Base-by-base conservation (phyloP, 2,113 vertebrate genomes). In the Mus spicilegus region DNA sequence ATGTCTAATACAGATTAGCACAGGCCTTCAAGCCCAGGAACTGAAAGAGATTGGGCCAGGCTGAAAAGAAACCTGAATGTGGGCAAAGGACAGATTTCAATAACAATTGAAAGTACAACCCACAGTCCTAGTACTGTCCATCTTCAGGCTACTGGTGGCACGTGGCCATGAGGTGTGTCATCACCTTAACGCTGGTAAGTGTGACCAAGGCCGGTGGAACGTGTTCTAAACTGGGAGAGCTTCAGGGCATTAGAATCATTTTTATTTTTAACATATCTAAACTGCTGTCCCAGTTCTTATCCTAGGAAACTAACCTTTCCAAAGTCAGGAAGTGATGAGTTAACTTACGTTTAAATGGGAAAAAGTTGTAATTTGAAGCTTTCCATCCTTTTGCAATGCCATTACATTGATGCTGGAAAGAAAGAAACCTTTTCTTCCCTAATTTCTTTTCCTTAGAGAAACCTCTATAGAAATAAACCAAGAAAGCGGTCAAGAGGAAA, bases 1-100 rank as follows among this genome's bases (percentile, higher is more conserved):
- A 98, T 98, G 97, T 98, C 97, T 97, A 97, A 98, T 98, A 98
- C 97, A 98, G 97, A 98, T 98, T 98, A 98, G 97, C 97, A 96
- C 97, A 98, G 97, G 97, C 96, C 97, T 97, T 97, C 97, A 97
- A 97, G 96, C 96, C 97, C 97, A 98, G 97, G 97, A 98, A 97
- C 97, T 98, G 97, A 98, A 95, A 97, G 97, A 98, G 95, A 98
- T 98, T 98, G 97, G 97, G 97, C 97, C 97, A 97, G 97, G 97
- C 97, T 98, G 97, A 97, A 97, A 95, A 97, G 97, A 97, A 96
- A 97, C 97, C 97, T 49, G 97, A 97, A 97, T 97, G 97, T 98
- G 97, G 97, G 97, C 97, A 98, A 98, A 98, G 97, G 97, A 98
- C 97, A 98, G 51, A 97, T 97, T 98, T 97, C 97, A 98, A 94